Conservation (phyloP, 2,113 vertebrate species). For the Thinocorus orbignyianus region DNA sequence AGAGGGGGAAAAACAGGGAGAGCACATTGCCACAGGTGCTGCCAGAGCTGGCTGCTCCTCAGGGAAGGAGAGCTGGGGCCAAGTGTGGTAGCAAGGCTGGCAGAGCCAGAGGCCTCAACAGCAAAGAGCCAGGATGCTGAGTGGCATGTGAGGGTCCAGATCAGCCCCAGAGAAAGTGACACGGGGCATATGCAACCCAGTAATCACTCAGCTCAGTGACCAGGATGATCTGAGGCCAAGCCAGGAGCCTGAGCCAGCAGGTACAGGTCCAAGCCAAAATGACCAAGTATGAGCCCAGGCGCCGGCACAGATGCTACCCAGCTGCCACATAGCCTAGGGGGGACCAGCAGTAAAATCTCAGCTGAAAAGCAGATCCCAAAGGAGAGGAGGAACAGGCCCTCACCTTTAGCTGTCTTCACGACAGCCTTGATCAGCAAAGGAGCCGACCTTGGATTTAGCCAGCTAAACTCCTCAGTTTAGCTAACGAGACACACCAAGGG, state of each 20-base stretch:
- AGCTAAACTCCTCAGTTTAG: background rate
- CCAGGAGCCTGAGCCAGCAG: background rate
- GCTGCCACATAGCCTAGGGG: background rate
- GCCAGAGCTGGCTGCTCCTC: background rate
- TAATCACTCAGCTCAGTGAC: rapidly evolving
- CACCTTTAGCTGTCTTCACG: rapidly evolving
- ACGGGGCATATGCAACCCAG: rapidly evolving
- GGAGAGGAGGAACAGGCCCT: background rate
- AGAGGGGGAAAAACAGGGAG: no score
- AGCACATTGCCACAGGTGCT: background rate
- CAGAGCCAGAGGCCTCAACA: background rate
- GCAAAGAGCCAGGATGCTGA: background rate
- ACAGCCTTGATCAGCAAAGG: background rate
- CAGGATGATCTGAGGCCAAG: background rate
- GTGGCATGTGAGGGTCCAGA: rapidly evolving
- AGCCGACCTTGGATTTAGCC: rapidly evolving
- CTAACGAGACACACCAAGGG: rapidly evolving
- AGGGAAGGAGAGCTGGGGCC: background rate
- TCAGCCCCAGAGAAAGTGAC: rapidly evolving
- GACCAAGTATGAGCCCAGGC: background rate
- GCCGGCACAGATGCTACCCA: background rate
- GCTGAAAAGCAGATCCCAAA: background rate
- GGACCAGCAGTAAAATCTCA: background rate
- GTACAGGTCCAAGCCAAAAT: background rate
- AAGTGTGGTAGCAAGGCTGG: background rate